Base-by-base conservation (phyloP, 2,888 invertebrate species). In the Holacanthella duospinosa region DNA sequence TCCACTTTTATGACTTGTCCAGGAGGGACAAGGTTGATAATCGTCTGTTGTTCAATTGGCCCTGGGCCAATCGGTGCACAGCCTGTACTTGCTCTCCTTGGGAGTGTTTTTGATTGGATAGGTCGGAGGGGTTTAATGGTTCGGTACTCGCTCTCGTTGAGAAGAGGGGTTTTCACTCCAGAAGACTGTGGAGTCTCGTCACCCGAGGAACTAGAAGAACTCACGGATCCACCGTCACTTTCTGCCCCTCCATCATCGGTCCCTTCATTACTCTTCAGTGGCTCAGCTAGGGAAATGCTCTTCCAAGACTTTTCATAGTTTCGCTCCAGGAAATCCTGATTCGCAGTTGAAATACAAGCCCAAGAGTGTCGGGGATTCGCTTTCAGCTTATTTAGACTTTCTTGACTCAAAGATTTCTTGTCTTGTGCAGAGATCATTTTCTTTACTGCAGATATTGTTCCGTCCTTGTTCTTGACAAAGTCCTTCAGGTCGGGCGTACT, bases 401-500 rank as follows among this genome's bases (percentile, higher is more conserved):
- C 87, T 76, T 87, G 86, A 74, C 86, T 86, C 67, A 84, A 82
- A 74, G 71, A 72, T 56, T 71, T 64, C 53, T 54, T 55, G 1
- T 63, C 62, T 12, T 63, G 48, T 2, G 55, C 25, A 27, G 61
- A 59, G 36, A 63, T 66, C 19, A 63, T 44, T 24, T 63, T 58
- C 9, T 64, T 60, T 29, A 61, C 63, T 60, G 60, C 60, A 55
- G 65, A 64, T 12, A 56, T 48, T 36, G 56, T 59, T 12, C 68
- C 61, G 55, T 66, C 61, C 63, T 60, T 63, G 53, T 66, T 63
- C 21, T 25, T 56, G 54, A 59, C 44, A 29, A 63, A 63, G 21
- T 67, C 72, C 57, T 74, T 73, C 54, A 81, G 77, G 78, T 93
- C 93, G 0, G 93, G 93, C n/a, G 93, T 93, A 66, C 91, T 91